Base-by-base conservation (phyloP, 2,113 vertebrate genomes). In the Nibea coibor region DNA sequence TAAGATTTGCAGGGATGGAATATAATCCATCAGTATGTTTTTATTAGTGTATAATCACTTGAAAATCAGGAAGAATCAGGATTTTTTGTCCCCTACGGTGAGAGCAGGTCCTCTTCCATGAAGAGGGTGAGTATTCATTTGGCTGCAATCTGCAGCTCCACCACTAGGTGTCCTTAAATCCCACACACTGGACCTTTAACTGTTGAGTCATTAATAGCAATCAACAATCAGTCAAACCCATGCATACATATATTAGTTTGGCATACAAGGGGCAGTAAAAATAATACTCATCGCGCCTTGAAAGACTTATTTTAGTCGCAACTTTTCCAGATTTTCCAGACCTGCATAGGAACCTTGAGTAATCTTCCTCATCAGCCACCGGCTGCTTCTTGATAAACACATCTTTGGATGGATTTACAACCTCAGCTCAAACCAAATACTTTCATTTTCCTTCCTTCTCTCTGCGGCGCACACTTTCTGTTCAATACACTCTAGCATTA, bases 331-430 rank as follows among this genome's bases (percentile, higher is more conserved):
- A 17, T 51, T 75, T 43, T 63, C 16, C 54, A 76, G 45, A 82
- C 47, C 64, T 81, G 65, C 15, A 10, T 47, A 71, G 74, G 75
- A 79, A 86, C 63, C 31, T 39, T 54, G 72, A 88, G 78, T 22
- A 22, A 31, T 69, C 45, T 53, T 42, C 47, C 1, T 45, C 5
- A 26, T 77, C 42, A 45, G 47, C 20, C 45, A 68, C 71, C 59
- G 72, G 76, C 72, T 58, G 28, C 53, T 26, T 69, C 45, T 75
- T 63, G 11, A 54, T 48, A 8, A 76, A 75, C 57, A 70, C 54
- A 10, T 28, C 31, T 68, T 59, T 31, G 12, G 56, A 76, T 45
- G 48, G 65, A 82, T 58, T 58, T 68, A 59, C 48, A 54, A 22
- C 15, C 28, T 48, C 65, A 47, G 59, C 59, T 83, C 59, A 72